A percentile compares a stretch with the other conserved stretches of the same genome.
Conservation (phyloP, 2,888 invertebrate species). For the Drosophila aldrichi region DNA sequence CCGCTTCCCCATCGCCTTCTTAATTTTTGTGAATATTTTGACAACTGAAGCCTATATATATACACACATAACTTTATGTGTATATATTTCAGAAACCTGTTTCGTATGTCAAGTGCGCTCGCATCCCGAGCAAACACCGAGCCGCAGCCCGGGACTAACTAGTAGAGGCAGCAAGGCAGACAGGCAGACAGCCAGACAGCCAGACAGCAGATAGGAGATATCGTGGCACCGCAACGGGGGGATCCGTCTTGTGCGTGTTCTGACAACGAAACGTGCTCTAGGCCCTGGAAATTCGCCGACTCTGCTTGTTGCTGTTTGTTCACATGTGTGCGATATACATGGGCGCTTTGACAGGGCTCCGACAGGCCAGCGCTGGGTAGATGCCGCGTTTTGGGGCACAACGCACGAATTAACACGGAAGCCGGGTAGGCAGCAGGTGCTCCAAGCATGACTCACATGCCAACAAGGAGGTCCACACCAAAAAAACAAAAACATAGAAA, state of each 20-base stretch:
- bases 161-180: neutral
- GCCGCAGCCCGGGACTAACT: constrained; percentile 38
- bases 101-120: constrained; percentile 69
- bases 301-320: constrained; percentile 43
- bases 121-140: constrained; percentile 61
- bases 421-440: constrained; percentile 68
- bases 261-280: constrained; percentile 57
- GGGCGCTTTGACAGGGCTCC: constrained; percentile 62
- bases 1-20: constrained; percentile 16
- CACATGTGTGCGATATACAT: constrained; percentile 49
- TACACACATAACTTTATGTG: constrained; percentile 31
- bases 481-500: constrained; percentile 15
- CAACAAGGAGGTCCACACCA: constrained; percentile 42
- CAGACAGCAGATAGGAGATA: constrained; percentile 11
- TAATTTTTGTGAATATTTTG: constrained; percentile 57
- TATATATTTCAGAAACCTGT: constrained; percentile 53
- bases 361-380: constrained; percentile 45
- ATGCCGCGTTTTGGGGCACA: constrained; percentile 45
- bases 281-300: constrained; percentile 56
- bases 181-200: too few species aligned
- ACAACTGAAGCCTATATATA: constrained; percentile 37
- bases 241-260: constrained; percentile 40
- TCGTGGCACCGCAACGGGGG: neutral
- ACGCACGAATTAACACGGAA: constrained; percentile 74
- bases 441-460: constrained; percentile 70